Evolutionary conservation across 2,888 invertebrate species (phyloP).

Genomic region (Athrips mouffetella): DNA sequence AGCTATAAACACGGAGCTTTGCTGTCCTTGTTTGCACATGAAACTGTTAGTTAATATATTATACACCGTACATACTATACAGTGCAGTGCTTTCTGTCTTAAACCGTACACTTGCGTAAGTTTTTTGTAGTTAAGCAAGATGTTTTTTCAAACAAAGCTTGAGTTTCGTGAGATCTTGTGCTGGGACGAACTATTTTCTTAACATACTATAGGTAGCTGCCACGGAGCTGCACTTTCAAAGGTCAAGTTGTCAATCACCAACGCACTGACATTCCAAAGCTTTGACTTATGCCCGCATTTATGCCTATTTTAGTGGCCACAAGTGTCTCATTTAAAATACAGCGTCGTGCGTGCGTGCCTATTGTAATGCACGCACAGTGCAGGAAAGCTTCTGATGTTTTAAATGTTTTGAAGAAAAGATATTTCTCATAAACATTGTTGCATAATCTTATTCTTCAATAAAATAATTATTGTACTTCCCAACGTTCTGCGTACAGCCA

Average conservation of each 20-base stretch:
- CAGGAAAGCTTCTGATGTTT: background rate
- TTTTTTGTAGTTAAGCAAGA: too few species aligned
- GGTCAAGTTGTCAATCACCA: constrained; percentile 55
- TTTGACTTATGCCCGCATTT: constrained; percentile 31
- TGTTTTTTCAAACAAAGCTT: too few species aligned
- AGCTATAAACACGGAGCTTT: background rate
- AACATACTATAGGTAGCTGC: too few species aligned
- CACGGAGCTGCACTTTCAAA: constrained; percentile 43
- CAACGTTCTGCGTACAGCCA: too few species aligned
- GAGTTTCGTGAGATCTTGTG: too few species aligned
- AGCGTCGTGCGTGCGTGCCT: background rate
- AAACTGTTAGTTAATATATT: background rate
- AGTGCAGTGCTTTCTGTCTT: too few species aligned
- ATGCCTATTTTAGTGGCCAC: constrained; percentile 15
- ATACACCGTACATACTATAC: too few species aligned
- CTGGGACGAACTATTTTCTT: too few species aligned
- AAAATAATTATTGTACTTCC: too few species aligned
- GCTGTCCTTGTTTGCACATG: constrained; percentile 4
- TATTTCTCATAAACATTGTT: background rate
- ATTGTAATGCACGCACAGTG: background rate
- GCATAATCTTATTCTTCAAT: too few species aligned
- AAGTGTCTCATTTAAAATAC: background rate
- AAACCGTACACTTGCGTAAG: too few species aligned
- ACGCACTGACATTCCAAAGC: constrained; percentile 49
- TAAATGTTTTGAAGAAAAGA: background rate